phyloP scores from a whole-genome alignment of 1,140 invertebrate species.

The Diachasmimorpha longicaudata region DNA sequence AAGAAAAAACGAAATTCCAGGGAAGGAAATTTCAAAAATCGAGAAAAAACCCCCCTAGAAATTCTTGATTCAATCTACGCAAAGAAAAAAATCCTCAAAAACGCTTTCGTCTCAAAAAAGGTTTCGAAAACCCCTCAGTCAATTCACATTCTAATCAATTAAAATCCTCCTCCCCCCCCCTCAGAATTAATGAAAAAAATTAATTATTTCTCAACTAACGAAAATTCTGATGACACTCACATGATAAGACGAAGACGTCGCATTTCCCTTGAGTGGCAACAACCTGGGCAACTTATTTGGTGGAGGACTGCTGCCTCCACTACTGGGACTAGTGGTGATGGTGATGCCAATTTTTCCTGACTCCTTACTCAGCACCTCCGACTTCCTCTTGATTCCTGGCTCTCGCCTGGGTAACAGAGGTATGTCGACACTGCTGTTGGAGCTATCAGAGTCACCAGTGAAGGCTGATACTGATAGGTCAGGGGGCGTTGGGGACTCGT shows the following conservation, averaged over 20 bases:
- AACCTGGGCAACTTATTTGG: conserved; percentile 64
- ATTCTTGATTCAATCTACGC: too few relatives aligned
- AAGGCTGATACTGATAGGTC: conserved; percentile 53
- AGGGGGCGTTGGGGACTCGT: conserved; percentile 52
- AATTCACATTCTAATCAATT: not conserved
- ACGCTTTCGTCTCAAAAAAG: too few relatives aligned
- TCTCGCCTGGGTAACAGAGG: conserved; percentile 61
- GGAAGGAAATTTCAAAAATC: too few relatives aligned
- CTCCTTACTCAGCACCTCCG: conserved; percentile 81
- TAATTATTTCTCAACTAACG: too few relatives aligned
- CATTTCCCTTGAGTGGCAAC: conserved; percentile 51
- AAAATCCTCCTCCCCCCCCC: not conserved
- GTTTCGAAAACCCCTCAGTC: too few relatives aligned
- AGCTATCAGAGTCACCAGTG: conserved; percentile 67
- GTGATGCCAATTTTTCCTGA: conserved; percentile 89
- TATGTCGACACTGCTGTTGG: conserved; percentile 64
- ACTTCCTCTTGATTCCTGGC: conserved; percentile 78
- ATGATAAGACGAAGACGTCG: conserved; percentile 51
- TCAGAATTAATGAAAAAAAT: not conserved
- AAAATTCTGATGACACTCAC: conserved; percentile 36
- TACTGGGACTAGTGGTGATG: conserved; percentile 77
- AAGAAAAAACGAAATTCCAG: not conserved
- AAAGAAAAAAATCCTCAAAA: too few relatives aligned
- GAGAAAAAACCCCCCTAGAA: too few relatives aligned
- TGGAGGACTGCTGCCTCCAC: conserved; percentile 63